Conservation (phyloP, 2,797 vertebrate genomes). For the Enoplosus armatus region DNA sequence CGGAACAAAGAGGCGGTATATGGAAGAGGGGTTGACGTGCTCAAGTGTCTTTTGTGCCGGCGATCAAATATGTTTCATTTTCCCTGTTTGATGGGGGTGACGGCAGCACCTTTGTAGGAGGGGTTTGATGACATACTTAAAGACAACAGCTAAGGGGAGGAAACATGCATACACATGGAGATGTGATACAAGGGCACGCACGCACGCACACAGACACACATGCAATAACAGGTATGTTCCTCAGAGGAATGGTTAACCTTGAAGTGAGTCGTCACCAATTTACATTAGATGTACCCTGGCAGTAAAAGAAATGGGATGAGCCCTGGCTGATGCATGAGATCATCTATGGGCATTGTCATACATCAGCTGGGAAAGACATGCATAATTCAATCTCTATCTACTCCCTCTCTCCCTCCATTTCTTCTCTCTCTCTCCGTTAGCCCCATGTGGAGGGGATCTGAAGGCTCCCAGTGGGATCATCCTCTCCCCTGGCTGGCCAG, state of each 20-base stretch:
- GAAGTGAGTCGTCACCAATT: constrained; percentile 66
- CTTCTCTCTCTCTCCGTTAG: constrained; percentile 72
- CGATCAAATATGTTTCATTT: constrained; percentile 60
- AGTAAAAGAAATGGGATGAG: constrained; percentile 70
- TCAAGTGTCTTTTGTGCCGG: constrained; percentile 63
- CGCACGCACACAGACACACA: constrained; percentile 12
- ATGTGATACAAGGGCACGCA: background rate
- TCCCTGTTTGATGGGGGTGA: constrained; percentile 34
- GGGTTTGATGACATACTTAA: constrained; percentile 51
- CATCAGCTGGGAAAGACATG: constrained; percentile 63
- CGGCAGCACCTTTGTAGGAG: constrained; percentile 24
- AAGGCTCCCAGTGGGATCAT: constrained; percentile 96
- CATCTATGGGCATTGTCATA: constrained; percentile 64
- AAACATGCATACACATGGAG: background rate
- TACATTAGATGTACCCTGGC: constrained; percentile 64
- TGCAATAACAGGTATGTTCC: constrained; percentile 29
- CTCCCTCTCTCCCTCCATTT: constrained; percentile 22
- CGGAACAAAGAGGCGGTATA: constrained; percentile 37
- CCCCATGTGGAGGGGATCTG: constrained; percentile 96
- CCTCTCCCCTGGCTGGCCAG: constrained; percentile 99
- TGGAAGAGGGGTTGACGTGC: constrained; percentile 29
- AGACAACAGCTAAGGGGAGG: constrained; percentile 7
- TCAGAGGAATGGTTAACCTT: constrained; percentile 70
- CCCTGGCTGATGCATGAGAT: constrained; percentile 64
- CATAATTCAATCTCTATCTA: constrained; percentile 61